phyloP scores from a whole-genome alignment of 2,113 vertebrate species.

The Bos indicus region DNA sequence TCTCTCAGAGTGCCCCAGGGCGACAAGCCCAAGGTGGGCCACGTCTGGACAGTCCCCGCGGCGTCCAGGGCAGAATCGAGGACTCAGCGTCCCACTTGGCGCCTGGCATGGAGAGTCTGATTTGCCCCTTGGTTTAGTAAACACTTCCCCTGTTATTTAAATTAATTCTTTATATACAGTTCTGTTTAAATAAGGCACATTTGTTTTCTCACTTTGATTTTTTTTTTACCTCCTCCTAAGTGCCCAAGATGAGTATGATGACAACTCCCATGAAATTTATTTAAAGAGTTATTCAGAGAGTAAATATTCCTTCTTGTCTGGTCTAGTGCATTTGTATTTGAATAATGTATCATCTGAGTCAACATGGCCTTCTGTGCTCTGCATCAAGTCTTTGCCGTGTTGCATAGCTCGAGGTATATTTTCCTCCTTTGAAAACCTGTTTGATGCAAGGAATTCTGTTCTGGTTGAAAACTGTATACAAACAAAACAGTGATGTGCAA shows the following conservation, averaged over 20 bases:
- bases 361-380: neutral
- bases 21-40: neutral
- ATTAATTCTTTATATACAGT: neutral
- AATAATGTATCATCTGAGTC: neutral
- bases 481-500: neutral
- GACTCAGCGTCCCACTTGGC: accelerated
- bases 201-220: neutral
- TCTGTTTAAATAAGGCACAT: neutral
- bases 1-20: neutral
- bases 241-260: neutral
- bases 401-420: too few relatives aligned
- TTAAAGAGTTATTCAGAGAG: neutral
- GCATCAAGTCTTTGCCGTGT: accelerated
- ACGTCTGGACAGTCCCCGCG: accelerated
- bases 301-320: neutral
- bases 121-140: neutral
- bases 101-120: too few relatives aligned
- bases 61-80: accelerated
- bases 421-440: neutral
- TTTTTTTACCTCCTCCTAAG: neutral
- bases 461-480: neutral
- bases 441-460: neutral
- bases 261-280: neutral
- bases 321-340: neutral
- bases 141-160: neutral